A percentile compares a stretch with the other conserved stretches of the same genome.
phyloP scores from a whole-genome alignment of 64 coral and sea anemone genomes.

The Cladopsammia gracilis region DNA sequence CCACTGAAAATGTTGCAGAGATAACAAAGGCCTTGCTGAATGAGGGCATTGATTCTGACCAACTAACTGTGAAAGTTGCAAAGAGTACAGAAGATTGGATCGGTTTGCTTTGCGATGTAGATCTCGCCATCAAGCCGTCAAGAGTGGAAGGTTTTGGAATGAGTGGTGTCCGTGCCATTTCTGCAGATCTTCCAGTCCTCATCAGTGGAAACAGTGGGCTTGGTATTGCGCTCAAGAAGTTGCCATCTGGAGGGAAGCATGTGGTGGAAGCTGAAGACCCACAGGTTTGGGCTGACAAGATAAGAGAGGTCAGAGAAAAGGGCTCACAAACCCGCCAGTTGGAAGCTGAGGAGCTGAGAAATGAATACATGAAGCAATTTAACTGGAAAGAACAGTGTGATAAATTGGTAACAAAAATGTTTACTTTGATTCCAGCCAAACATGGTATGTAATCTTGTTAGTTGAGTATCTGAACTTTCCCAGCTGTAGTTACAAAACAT shows the following conservation, averaged over 20 bases:
- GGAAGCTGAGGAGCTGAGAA: constrained; percentile 16
- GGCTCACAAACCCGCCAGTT: background rate
- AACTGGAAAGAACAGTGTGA: constrained; percentile 48
- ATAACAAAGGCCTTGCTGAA: background rate
- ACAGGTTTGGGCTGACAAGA: constrained; percentile 9
- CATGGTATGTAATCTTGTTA: background rate
- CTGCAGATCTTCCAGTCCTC: constrained; percentile 21
- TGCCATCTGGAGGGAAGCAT: constrained; percentile 2
- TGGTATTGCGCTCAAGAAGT: constrained; percentile 11
- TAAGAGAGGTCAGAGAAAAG: background rate
- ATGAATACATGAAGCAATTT: background rate
- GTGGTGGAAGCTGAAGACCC: constrained; percentile 35
- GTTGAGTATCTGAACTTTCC: background rate
- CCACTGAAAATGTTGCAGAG: constrained; percentile 4
- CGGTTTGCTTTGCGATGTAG: background rate
- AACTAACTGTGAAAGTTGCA: background rate
- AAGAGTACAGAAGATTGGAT: background rate
- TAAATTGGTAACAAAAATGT: background rate
- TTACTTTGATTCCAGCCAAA: background rate
- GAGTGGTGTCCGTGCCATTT: constrained; percentile 37
- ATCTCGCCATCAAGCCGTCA: constrained; percentile 38
- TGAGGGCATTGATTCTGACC: background rate
- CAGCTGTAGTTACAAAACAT: too few relatives aligned
- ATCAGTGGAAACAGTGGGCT: constrained; percentile 22
- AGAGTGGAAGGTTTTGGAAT: constrained; percentile 42